phyloP scores from a whole-genome alignment of 2,888 invertebrate genomes.

The Cosmia trapezina region DNA sequence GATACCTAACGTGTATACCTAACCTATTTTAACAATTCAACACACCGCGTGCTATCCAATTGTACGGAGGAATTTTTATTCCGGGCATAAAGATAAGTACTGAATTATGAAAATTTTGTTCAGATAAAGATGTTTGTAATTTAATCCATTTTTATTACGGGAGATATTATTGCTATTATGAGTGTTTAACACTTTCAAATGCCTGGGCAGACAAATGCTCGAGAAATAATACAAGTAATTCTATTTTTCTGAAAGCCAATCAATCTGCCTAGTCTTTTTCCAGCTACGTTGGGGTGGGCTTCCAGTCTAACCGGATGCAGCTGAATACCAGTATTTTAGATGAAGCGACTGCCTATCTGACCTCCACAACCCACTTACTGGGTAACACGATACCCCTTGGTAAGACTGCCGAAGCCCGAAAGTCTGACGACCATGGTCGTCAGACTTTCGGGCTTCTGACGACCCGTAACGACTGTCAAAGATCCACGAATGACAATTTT shows the following conservation, averaged over 20 bases:
- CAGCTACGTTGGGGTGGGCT: no score
- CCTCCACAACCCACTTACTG: no score
- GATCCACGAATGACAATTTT: no score
- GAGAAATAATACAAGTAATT: not conserved
- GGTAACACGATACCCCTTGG: no score
- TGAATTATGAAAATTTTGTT: conserved; percentile 43
- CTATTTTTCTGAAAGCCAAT: conserved; percentile 37
- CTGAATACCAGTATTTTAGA: no score
- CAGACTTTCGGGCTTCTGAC: no score
- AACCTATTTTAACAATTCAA: conserved; percentile 65
- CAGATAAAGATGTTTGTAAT: conserved; percentile 19
- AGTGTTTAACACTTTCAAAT: conserved; percentile 9
- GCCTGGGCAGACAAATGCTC: conserved; percentile 5
- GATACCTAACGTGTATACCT: conserved; percentile 58
- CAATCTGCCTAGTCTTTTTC: no score
- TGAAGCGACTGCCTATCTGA: no score
- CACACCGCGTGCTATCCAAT: conserved; percentile 57
- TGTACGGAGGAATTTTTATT: conserved; percentile 55
- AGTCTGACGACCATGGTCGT: no score
- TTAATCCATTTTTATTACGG: conserved; percentile 8
- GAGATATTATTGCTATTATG: conserved; percentile 6
- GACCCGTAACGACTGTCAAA: no score
- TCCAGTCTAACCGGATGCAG: no score
- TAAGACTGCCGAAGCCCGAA: no score
- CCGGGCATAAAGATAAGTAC: conserved; percentile 28